Percentiles rank a stretch among this genome's conserved stretches.
These are phyloP conservation scores for Halcyon badia DNA, from an alignment of 2,797 vertebrate species.

Conservation along the genomic window DNA sequence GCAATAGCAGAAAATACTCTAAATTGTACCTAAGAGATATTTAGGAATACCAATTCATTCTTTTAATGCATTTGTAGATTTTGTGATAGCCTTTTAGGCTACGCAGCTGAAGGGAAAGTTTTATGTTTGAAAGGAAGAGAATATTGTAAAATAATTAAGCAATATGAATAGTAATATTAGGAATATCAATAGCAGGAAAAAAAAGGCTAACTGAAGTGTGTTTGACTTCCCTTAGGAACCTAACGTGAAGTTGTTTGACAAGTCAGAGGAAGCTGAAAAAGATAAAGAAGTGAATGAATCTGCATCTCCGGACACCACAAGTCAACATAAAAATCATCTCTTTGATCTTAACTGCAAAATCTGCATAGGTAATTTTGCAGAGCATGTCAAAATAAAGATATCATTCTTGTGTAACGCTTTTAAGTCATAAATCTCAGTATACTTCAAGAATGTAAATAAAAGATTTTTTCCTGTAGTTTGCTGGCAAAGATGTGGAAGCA, in stretches of 20 bases:
- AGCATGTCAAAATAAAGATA: background rate
- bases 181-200: background rate
- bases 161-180: background rate
- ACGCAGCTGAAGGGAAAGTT: background rate
- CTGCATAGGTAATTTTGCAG: constrained; percentile 90
- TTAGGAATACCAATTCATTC: background rate
- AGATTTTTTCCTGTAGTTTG: background rate
- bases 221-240: constrained; percentile 76
- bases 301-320: constrained; percentile 89
- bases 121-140: background rate
- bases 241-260: constrained; percentile 83
- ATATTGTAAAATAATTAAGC: background rate
- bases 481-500: background rate
- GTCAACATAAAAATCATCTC: constrained; percentile 95
- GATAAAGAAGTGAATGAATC: constrained; percentile 84
- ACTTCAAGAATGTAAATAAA: background rate
- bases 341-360: constrained; percentile 99
- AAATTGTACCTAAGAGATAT: background rate
- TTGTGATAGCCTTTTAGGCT: background rate
- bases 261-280: constrained; percentile 83
- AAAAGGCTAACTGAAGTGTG: background rate
- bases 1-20: background rate
- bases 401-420: background rate
- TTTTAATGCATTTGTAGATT: background rate
- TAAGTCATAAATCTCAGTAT: background rate